These are phyloP conservation scores for Clunio marinus DNA, from an alignment of 2,888 invertebrate genomes.

Conservation along the genomic window DNA sequence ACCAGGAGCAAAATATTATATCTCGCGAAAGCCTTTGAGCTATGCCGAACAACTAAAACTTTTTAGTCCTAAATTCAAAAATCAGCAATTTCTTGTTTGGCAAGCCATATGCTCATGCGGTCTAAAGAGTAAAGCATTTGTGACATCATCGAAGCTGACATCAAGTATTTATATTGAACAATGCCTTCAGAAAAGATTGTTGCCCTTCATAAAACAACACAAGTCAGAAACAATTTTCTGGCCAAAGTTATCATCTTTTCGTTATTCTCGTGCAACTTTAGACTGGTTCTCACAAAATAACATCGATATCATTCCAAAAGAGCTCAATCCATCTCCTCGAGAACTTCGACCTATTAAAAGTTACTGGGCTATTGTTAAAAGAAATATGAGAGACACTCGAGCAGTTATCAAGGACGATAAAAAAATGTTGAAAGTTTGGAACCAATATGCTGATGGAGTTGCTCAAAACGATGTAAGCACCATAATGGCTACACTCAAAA, in stretches of 20 bases:
- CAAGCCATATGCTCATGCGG: conserved; percentile 9
- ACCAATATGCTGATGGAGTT: neutral
- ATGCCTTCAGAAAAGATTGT: neutral
- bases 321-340: neutral
- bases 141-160: neutral
- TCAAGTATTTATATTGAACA: neutral
- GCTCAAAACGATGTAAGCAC: neutral
- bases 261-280: neutral
- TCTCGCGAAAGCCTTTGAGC: too few species aligned
- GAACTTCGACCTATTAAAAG: neutral
- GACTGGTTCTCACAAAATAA: neutral
- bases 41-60: neutral
- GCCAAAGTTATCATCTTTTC: neutral
- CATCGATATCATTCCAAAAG: neutral
- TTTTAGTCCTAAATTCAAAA: neutral
- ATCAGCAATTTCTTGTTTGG: neutral
- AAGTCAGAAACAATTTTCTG: neutral
- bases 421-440: neutral
- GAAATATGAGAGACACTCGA: neutral
- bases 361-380: neutral
- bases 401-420: neutral
- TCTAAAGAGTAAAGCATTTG: neutral
- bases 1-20: neutral
- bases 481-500: neutral
- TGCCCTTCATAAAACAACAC: neutral